Base-by-base conservation (phyloP, 2,797 vertebrate genomes). In the Platalea minor region DNA sequence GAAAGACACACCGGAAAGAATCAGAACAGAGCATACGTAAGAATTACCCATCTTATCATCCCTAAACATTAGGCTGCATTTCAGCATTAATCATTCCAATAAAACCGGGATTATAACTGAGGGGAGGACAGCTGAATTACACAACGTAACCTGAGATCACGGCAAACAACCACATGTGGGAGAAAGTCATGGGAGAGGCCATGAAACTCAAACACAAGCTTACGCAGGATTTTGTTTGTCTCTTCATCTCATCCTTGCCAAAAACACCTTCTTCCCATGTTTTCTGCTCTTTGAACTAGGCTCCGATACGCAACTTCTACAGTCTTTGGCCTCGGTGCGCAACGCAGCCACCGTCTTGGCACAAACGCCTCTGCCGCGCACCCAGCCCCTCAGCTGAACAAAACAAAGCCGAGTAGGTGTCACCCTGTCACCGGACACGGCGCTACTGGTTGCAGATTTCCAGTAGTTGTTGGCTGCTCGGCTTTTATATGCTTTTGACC, bases 401-500 rank as follows among this genome's bases (percentile, higher is more conserved):
- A 59, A 60, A 19, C 26, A 26, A 69, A 59, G 20, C 67, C 3
- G 14, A 26, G 16, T 56, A 39, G 45, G 13, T 17, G 23, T 50
- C 21, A 3, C 23, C 2, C 0, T 8, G 16, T 33, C 67, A 73
- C 19, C 54, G 46, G 43, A 13, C 7, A 24, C 0, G 0, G 25
- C 20, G 26, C 69, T 65, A 20, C 64, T 17, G 35, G 28, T 21
- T 35, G 20, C 51, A 37, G 7, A 19, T 23, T 67, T 56, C 51
- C 37, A 68, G 59, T 8, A 56, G 16, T 4, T 17, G 7, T 25
- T 41, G 14, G n/a, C 60, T 43, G 56, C 57, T 75, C 2, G 0
- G 39, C 51, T 75, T 70, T 59, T 75, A 21, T 5, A 9, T 5
- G 17, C 25, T 69, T 69, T 69, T 28, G 18, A 60, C 8, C 18